phyloP scores from a whole-genome alignment of 2,113 vertebrate species.

The Gambusia holbrooki region DNA sequence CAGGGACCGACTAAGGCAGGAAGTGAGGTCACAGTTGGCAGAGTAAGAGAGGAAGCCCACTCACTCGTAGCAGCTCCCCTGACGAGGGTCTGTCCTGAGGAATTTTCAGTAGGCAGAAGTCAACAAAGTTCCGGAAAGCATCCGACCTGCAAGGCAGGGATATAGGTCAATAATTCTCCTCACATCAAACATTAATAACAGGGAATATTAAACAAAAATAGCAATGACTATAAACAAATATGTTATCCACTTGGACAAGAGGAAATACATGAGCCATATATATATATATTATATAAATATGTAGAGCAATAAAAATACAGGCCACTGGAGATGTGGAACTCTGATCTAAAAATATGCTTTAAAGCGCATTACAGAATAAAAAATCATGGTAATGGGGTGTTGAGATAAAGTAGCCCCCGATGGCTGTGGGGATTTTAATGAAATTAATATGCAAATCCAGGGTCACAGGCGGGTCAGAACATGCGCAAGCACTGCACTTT shows the following conservation, averaged over 20 bases:
- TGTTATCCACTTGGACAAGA: slow-evolving; percentile 45
- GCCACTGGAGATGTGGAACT: slow-evolving; percentile 58
- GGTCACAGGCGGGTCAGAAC: slow-evolving; percentile 4
- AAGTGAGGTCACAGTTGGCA: slow-evolving; percentile 72
- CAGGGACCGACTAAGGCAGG: slow-evolving; percentile 61
- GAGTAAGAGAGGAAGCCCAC: slow-evolving; percentile 61
- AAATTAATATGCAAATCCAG: background rate
- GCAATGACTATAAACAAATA: background rate
- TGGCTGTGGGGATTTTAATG: slow-evolving; percentile 3
- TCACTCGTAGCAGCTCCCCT: slow-evolving; percentile 93
- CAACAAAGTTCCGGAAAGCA: slow-evolving; percentile 95
- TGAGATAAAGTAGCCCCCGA: background rate
- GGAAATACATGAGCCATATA: slow-evolving; percentile 25
- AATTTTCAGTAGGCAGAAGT: slow-evolving; percentile 99
- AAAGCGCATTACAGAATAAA: slow-evolving; percentile 3
- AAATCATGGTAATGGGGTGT: slow-evolving; percentile 1
- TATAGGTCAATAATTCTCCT: slow-evolving; percentile 13
- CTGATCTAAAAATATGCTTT: slow-evolving; percentile 55
- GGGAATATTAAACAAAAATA: slow-evolving; percentile 4
- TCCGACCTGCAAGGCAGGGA: slow-evolving; percentile 85
- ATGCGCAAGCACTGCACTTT: background rate
- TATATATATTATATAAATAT: slow-evolving; percentile 60
- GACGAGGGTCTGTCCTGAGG: slow-evolving; percentile 98
- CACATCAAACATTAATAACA: slow-evolving; percentile 6
- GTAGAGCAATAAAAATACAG: slow-evolving; percentile 60